Percentiles rank a stretch among this genome's conserved stretches.
phyloP scores from a whole-genome alignment of 2,888 invertebrate species.

The Alviniconcha strummeri region DNA sequence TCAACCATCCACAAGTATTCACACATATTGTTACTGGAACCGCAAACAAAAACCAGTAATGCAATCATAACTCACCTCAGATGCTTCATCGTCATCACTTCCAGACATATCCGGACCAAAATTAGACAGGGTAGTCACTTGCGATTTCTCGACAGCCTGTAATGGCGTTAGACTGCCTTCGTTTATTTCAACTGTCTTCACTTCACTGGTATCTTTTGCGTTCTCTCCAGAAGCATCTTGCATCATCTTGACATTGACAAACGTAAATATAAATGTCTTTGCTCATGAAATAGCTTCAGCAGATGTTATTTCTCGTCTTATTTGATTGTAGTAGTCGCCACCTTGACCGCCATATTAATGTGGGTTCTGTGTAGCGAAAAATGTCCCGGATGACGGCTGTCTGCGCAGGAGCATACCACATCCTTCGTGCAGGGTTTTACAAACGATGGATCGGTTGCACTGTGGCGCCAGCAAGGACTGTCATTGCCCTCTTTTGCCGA shows the following conservation, averaged over 20 bases:
- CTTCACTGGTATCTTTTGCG: slow-evolving; percentile 56
- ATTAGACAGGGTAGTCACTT: slow-evolving; percentile 76
- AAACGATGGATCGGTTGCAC: slow-evolving; percentile 12
- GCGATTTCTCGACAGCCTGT: slow-evolving; percentile 68
- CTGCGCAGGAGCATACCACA: slow-evolving; percentile 56
- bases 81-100: slow-evolving; percentile 96
- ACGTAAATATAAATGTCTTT: slow-evolving; percentile 29
- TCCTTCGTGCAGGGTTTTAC: background rate
- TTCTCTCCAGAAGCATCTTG: slow-evolving; percentile 83
- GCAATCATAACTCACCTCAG: slow-evolving; percentile 82
- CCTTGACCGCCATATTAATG: slow-evolving; percentile 73
- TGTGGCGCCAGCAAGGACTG: background rate
- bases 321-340: slow-evolving; percentile 64
- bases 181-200: slow-evolving; percentile 64
- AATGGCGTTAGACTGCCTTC: slow-evolving; percentile 61
- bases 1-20: background rate
- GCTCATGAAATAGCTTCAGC: slow-evolving; percentile 38
- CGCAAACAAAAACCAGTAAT: background rate
- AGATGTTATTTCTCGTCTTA: slow-evolving; percentile 50
- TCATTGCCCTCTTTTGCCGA: background rate
- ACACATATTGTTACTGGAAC: too few relatives aligned
- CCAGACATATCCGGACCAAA: slow-evolving; percentile 95
- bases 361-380: slow-evolving; percentile 44
- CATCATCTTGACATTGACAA: slow-evolving; percentile 77
- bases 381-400: slow-evolving; percentile 67